These are phyloP conservation scores for Eurosta solidaginis DNA, from an alignment of 1,140 invertebrate species.

Conservation along the genomic window DNA sequence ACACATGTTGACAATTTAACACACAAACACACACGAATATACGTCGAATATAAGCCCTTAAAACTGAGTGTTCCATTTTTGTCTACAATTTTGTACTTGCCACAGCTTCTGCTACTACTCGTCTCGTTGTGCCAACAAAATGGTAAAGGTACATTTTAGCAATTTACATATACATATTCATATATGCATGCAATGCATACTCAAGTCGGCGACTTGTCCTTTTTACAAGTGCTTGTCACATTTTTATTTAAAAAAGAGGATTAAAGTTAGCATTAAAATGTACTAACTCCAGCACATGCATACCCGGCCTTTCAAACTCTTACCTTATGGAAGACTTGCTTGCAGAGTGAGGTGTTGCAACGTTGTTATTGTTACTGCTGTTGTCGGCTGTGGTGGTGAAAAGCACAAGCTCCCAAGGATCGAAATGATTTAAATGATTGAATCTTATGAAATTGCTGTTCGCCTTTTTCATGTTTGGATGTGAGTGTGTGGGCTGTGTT, in stretches of 20 bases:
- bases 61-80: not conserved
- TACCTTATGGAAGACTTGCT: too few species aligned
- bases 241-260: not conserved
- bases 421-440: constrained; percentile 26
- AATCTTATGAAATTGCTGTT: constrained; percentile 13
- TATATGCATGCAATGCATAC: not conserved
- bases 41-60: too few species aligned
- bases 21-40: too few species aligned
- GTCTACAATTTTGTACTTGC: not conserved
- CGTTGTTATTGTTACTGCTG: too few species aligned
- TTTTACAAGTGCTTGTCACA: not conserved
- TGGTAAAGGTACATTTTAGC: not conserved
- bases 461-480: not conserved
- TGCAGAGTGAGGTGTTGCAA: too few species aligned
- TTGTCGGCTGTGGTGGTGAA: not conserved
- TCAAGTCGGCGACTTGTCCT: not conserved
- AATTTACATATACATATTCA: not conserved
- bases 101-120: not conserved
- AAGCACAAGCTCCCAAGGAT: constrained; percentile 8
- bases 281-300: too few species aligned
- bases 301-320: too few species aligned
- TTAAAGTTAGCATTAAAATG: too few species aligned
- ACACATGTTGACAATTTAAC: constrained; percentile 9
- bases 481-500: too few species aligned
- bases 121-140: not conserved